Conservation (phyloP, 2,888 invertebrate genomes). For the Tipula confusa region DNA sequence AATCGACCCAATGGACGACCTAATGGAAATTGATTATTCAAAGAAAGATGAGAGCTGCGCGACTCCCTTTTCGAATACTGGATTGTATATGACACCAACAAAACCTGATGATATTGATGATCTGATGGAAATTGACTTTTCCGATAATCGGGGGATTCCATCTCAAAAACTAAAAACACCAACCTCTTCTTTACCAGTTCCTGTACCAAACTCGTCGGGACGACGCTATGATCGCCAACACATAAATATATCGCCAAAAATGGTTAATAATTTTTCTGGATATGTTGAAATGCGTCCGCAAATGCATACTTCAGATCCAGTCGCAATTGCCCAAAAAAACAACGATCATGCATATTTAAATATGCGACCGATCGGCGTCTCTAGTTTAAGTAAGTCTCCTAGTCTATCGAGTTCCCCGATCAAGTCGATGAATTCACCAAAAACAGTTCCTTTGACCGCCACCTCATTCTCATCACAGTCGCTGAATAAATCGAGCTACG, state of each 20-base stretch:
- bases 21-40: conserved; percentile 78
- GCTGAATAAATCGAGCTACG: conserved; percentile 33
- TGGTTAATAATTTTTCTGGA: conserved; percentile 44
- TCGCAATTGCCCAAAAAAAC: conserved; percentile 35
- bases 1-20: conserved; percentile 65
- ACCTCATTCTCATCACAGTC: neutral
- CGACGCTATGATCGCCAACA: conserved; percentile 31
- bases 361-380: conserved; percentile 47
- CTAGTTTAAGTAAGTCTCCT: conserved; percentile 37
- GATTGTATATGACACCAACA: conserved; percentile 41
- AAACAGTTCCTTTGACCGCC: conserved; percentile 29
- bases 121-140: conserved; percentile 78
- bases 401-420: conserved; percentile 39
- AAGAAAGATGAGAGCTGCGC: conserved; percentile 39
- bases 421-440: conserved; percentile 35
- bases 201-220: conserved; percentile 35
- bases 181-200: conserved; percentile 36
- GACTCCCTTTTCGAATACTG: neutral
- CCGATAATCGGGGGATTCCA: conserved; percentile 42
- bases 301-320: conserved; percentile 35
- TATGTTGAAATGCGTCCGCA: conserved; percentile 60
- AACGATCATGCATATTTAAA: conserved; percentile 46
- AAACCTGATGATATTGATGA: conserved; percentile 57
- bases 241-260: conserved; percentile 40
- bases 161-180: conserved; percentile 29